A percentile compares a stretch with the other conserved stretches of the same genome.
phyloP scores from a whole-genome alignment of 1,140 invertebrate species.

The Tribolium castaneum region DNA sequence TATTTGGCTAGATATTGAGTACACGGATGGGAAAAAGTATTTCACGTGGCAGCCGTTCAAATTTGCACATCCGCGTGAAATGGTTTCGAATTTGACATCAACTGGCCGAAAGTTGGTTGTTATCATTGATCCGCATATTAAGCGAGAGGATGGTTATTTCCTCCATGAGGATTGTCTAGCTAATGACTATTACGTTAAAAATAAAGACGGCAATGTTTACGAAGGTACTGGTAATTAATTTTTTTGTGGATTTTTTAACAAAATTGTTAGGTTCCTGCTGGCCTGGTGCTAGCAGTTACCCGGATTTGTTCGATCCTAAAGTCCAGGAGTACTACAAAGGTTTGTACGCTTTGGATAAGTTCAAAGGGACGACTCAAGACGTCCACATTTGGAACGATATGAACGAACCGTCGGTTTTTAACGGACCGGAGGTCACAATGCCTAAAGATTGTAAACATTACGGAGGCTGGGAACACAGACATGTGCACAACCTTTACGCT shows the following conservation, averaged over 20 bases:
- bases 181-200: constrained; percentile 89
- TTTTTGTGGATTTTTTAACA: not conserved
- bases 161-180: constrained; percentile 89
- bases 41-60: constrained; percentile 96
- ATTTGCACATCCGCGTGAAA: constrained; percentile 88
- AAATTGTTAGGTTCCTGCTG: constrained; percentile 85
- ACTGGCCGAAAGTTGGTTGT: constrained; percentile 94
- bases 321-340: constrained; percentile 88
- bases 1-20: constrained; percentile 99
- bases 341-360: constrained; percentile 84
- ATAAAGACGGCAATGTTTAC: constrained; percentile 91
- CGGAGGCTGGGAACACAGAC: constrained; percentile 91
- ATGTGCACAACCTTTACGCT: constrained; percentile 97
- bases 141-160: constrained; percentile 89
- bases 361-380: constrained; percentile 88
- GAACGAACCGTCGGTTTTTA: constrained; percentile 99
- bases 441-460: constrained; percentile 86
- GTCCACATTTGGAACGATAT: constrained; percentile 99
- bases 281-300: constrained; percentile 94
- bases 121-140: constrained; percentile 99
- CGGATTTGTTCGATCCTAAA: constrained; percentile 92
- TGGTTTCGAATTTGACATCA: constrained; percentile 91
- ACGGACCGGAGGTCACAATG: constrained; percentile 97
- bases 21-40: constrained; percentile 97
- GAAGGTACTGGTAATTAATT: constrained; percentile 74